Evolutionary conservation across 2,113 vertebrate genomes (phyloP), one percentile per base, ranked within the genome.

Genomic region (Clupea harengus): DNA sequence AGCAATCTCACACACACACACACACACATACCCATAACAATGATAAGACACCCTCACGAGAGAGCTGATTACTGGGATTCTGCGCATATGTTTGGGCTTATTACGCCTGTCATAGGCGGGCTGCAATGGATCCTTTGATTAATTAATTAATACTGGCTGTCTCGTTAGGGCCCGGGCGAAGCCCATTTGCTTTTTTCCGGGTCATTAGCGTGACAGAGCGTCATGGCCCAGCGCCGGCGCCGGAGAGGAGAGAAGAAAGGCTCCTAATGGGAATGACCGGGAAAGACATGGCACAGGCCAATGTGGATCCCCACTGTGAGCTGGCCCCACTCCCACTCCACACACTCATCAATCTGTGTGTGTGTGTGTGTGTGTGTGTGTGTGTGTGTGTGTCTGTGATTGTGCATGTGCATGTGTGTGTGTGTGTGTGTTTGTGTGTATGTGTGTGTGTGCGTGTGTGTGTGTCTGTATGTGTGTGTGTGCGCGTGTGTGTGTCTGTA

Each of bases 71-170:
- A 87, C 89, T 91, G 88, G 86, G 89, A 81, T 81, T 83, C 83
- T 89, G 81, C 87, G 52, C 90, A 92, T 93, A 90, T 90, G 91
- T 90, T 81, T 81, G 32, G 85, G 85, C 89, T 92, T 93, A 94
- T 93, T 93, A 92, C 88, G 88, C 82, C 89, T 88, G 85, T 89
- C 89, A 87, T 84, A 87, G 86, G 91, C 87, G 45, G 64, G 87
- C 83, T 82, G 82, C 91, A 93, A 93, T 94, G 93, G 91, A 93
- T 94, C 89, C 92, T 92, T 90, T 92, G 90, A 94, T 94, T 92
- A 91, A 93, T 94, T 91, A 89, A 92, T 93, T 89, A 90, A 90
- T 88, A 86, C 57, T 39, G 80, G 84, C 83, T 60, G 84, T 57
- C 85, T 87, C 83, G 85, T 93, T 91, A 90, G 89, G 91, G 89